Conservation (phyloP, 2,888 invertebrate species). For the Polyploca ridens region DNA sequence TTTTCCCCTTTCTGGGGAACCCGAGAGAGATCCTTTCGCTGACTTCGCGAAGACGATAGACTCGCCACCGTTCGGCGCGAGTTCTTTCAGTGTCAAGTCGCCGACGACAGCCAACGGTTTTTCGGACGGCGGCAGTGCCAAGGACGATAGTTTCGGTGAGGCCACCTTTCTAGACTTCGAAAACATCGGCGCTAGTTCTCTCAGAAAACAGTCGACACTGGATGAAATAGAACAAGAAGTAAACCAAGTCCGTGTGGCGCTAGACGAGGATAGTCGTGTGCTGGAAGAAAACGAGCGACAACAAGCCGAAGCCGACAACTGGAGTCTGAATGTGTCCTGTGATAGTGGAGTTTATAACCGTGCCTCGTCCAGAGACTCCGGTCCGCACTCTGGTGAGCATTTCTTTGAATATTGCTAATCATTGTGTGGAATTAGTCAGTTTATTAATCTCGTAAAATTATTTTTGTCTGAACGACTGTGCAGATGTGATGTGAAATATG, state of each 20-base stretch:
- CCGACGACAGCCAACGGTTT: slow-evolving; percentile 54
- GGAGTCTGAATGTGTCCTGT: slow-evolving; percentile 83
- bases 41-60: slow-evolving; percentile 59
- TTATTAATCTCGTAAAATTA: slow-evolving; percentile 63
- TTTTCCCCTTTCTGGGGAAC: slow-evolving; percentile 59
- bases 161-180: slow-evolving; percentile 78
- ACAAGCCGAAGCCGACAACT: slow-evolving; percentile 77
- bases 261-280: slow-evolving; percentile 80
- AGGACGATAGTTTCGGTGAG: slow-evolving; percentile 76
- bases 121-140: slow-evolving; percentile 56
- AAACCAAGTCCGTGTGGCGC: slow-evolving; percentile 77
- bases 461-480: slow-evolving; percentile 60
- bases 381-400: slow-evolving; percentile 80
- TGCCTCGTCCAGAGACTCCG: slow-evolving; percentile 81
- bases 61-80: slow-evolving; percentile 62
- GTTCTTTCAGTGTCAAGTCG: slow-evolving; percentile 55
- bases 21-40: slow-evolving; percentile 67
- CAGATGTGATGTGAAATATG: slow-evolving; percentile 47
- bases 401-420: slow-evolving; percentile 35
- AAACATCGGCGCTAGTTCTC: slow-evolving; percentile 60
- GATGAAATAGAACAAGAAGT: slow-evolving; percentile 81
- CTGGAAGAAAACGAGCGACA: slow-evolving; percentile 76
- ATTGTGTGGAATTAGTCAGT: slow-evolving; percentile 39
- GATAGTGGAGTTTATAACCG: slow-evolving; percentile 86
- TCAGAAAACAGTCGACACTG: slow-evolving; percentile 71